Evolutionary conservation across 2,113 vertebrate species (phyloP), one percentile per base, ranked within the genome.

Genomic region (Lagopus leucura): DNA sequence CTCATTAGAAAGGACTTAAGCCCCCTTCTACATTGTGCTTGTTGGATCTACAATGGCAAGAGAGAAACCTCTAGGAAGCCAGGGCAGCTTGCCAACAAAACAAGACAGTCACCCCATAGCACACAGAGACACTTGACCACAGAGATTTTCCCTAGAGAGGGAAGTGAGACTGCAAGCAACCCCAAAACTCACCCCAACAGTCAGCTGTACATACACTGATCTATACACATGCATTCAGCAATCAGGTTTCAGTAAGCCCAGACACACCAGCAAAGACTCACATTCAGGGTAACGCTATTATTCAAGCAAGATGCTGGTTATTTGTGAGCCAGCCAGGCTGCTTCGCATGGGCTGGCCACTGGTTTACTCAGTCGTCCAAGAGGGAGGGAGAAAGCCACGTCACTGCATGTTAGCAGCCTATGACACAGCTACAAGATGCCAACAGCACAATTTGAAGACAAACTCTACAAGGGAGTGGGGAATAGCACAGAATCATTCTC

Each of bases 1-100:
- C 89, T 93, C 34, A 75, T 89, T 83, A 92, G 64, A 78, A 88
- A 89, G 30, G 42, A 81, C 30, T 92, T 89, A 54, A 77, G 48
- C 48, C 67, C 60, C 66, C 93, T 89, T 63, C 87, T 73, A 22
- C 34, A 17, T 32, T 61, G 47, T 47, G 40, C 15, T 77, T 64
- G 57, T 47, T 60, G 76, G 57, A 63, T 77, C 55, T 88, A 82
- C 32, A 47, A 11, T 3, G 66, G 25, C 48, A 65, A 74, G 34
- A 76, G 42, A 48, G 4, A 58, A 95, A 58, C 45, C 3, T 11
- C 60, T 45, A 18, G 61, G 28, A 82, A 65, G 57, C 73, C 48
- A 76, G 61, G 38, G 50, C 28, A 79, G 38, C 60, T 85, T 43
- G 50, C 47, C 67, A 83, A 74, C 20, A 67, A 85, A 80, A 64